A percentile compares a stretch with the other conserved stretches of the same genome.
phyloP scores from a whole-genome alignment of 2,888 invertebrate species.

The Hyposoter dolosus region DNA sequence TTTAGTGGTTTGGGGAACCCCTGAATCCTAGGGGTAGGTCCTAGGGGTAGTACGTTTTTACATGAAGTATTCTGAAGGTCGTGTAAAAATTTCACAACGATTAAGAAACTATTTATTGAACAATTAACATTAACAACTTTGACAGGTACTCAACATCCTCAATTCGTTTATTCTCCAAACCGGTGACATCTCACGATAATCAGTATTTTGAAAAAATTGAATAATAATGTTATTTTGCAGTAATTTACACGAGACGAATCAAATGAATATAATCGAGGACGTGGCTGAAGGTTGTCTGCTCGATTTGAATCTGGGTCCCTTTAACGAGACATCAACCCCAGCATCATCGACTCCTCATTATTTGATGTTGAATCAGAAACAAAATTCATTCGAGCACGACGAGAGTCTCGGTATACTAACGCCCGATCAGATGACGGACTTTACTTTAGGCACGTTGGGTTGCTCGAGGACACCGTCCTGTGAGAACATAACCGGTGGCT shows the following conservation, averaged over 20 bases:
- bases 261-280: conserved; percentile 78
- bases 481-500: conserved; percentile 86
- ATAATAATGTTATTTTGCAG: conserved; percentile 53
- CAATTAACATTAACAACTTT: too few relatives aligned
- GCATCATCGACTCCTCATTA: conserved; percentile 76
- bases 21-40: too few relatives aligned
- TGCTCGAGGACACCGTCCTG: conserved; percentile 89
- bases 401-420: conserved; percentile 95
- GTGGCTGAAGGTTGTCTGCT: conserved; percentile 76
- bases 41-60: too few relatives aligned
- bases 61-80: too few relatives aligned
- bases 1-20: too few relatives aligned
- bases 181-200: neutral
- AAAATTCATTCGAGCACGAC: conserved; percentile 92
- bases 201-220: neutral
- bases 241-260: conserved; percentile 75
- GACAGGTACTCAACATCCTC: too few relatives aligned
- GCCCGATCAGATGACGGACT: conserved; percentile 94
- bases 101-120: too few relatives aligned
- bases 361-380: conserved; percentile 87
- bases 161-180: neutral
- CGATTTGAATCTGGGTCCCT: conserved; percentile 70
- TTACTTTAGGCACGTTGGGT: conserved; percentile 87
- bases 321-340: conserved; percentile 60
- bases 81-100: too few relatives aligned